Conservation (phyloP, 2,113 vertebrate species). For the Machaerirhynchus nigripectus region DNA sequence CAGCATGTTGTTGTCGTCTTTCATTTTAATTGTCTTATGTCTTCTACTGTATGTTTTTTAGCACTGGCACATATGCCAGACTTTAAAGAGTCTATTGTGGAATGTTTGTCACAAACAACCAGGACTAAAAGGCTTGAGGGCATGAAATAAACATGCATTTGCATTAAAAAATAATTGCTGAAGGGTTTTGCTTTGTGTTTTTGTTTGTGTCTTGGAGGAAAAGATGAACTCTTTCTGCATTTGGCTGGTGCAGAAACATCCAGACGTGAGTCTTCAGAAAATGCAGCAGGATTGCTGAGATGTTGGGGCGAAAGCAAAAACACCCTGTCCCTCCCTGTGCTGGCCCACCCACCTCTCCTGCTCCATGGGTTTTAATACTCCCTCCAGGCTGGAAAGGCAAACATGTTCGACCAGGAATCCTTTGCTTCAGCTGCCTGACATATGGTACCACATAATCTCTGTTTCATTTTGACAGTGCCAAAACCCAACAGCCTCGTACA, state of each 20-base stretch:
- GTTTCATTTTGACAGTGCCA: slow-evolving; percentile 30
- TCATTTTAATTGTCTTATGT: slow-evolving; percentile 48
- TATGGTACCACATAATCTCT: slow-evolving; percentile 28
- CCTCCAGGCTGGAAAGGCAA: neutral
- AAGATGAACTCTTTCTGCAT: neutral
- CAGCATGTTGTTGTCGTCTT: slow-evolving; percentile 42
- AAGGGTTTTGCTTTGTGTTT: neutral
- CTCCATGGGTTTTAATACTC: neutral
- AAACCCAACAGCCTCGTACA: slow-evolving; percentile 37
- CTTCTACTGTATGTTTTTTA: slow-evolving; percentile 15
- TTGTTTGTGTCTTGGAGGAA: neutral
- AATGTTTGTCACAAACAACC: slow-evolving; percentile 64
- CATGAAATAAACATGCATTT: slow-evolving; percentile 65
- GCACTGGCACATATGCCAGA: slow-evolving; percentile 41
- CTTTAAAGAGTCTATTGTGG: slow-evolving; percentile 64
- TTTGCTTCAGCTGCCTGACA: slow-evolving; percentile 54
- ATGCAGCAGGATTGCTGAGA: neutral
- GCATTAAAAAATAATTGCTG: slow-evolving; percentile 64
- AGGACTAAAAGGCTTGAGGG: slow-evolving; percentile 59
- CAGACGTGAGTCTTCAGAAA: neutral
- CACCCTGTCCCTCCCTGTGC: neutral
- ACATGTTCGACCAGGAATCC: neutral
- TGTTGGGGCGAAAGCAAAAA: neutral
- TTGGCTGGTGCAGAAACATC: neutral
- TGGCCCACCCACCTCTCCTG: neutral